These are phyloP conservation scores for Macroteleia sp. DNA, from an alignment of 2,888 invertebrate species.

Conservation along the genomic window DNA sequence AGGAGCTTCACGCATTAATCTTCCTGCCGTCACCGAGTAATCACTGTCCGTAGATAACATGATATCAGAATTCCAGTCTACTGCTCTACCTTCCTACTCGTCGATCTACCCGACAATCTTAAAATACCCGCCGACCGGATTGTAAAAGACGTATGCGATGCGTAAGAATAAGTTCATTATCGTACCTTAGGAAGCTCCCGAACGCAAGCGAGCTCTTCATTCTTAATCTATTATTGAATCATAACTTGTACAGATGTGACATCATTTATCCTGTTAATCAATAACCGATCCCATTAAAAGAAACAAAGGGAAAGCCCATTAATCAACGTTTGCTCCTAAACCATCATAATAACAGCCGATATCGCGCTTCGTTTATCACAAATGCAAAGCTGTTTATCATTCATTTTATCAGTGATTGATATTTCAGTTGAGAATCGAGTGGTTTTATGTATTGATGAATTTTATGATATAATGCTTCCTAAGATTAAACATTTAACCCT, in stretches of 20 bases:
- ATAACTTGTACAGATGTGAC: no score
- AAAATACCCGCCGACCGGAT: no score
- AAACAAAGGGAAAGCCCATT: slow-evolving; percentile 18
- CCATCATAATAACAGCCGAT: slow-evolving; percentile 15
- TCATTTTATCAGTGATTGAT: slow-evolving; percentile 10
- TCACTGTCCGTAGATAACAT: slow-evolving; percentile 68
- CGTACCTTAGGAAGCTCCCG: no score
- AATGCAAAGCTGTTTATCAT: slow-evolving; percentile 16
- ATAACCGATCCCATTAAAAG: slow-evolving; percentile 20
- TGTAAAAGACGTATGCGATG: no score
- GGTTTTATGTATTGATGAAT: no score
- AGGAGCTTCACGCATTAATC: slow-evolving; percentile 65
- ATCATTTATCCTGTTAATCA: slow-evolving; percentile 23
- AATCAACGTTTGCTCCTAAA: slow-evolving; percentile 19
- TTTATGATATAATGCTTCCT: no score
- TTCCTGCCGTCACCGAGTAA: slow-evolving; percentile 69
- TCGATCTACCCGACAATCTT: no score
- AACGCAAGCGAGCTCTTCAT: no score
- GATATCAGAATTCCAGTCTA: slow-evolving; percentile 67
- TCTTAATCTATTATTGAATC: no score
- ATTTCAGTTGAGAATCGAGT: slow-evolving; percentile 5
- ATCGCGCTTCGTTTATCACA: slow-evolving; percentile 26
- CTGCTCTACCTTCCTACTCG: slow-evolving; percentile 63
- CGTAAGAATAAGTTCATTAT: no score
- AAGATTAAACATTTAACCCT: no score